Evolutionary conservation across 2,888 invertebrate species (phyloP).

Genomic region (Acleris cristana): DNA sequence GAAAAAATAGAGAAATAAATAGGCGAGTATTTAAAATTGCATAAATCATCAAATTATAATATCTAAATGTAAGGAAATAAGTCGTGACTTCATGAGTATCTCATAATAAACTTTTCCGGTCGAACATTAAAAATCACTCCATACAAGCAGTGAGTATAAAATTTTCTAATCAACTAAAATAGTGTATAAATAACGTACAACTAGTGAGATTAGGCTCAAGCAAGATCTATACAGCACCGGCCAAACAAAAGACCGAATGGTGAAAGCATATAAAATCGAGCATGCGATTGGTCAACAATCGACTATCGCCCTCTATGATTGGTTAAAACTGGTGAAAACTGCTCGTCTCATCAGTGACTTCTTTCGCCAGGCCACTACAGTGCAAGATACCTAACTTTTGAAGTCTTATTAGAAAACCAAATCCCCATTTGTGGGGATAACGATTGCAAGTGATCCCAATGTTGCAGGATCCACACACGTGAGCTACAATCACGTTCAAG

Average conservation of each 20-base stretch:
- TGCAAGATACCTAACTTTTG: constrained; percentile 36
- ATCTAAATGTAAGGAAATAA: background rate
- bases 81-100: constrained; percentile 3
- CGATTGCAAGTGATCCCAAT: constrained; percentile 63
- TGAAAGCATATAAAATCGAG: background rate
- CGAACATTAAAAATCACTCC: constrained; percentile 10
- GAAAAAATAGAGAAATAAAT: background rate
- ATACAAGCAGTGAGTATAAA: constrained; percentile 28
- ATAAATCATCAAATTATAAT: background rate
- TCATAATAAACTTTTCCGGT: background rate
- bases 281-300: background rate
- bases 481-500: constrained; percentile 30
- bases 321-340: background rate
- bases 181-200: constrained; percentile 32
- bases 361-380: constrained; percentile 17
- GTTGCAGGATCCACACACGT: constrained; percentile 44
- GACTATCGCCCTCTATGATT: background rate
- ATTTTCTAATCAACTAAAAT: constrained; percentile 15
- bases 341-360: background rate
- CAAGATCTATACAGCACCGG: constrained; percentile 24
- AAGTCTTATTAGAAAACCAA: constrained; percentile 53
- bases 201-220: constrained; percentile 40
- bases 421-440: constrained; percentile 79
- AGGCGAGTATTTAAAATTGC: background rate
- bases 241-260: background rate